phyloP scores from a whole-genome alignment of 2,797 vertebrate genomes.

The Mareca penelope region DNA sequence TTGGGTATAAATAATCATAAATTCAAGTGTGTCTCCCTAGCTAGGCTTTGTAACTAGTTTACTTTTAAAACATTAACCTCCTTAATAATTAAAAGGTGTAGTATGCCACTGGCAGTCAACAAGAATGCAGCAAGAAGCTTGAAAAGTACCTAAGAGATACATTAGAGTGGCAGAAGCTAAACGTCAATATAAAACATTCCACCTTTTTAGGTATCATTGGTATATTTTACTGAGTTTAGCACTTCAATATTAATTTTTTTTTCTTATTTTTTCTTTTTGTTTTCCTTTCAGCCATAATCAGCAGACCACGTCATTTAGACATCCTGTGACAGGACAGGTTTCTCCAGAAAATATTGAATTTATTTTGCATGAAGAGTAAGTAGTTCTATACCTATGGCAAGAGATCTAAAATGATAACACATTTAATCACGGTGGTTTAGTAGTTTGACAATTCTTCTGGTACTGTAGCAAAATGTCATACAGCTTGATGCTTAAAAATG shows the following conservation, averaged over 20 bases:
- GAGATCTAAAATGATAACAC: not conserved
- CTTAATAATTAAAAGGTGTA: constrained; percentile 43
- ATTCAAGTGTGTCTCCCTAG: not conserved
- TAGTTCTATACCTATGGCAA: constrained; percentile 39
- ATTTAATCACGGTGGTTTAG: not conserved
- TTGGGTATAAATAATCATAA: not conserved
- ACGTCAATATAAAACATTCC: not conserved
- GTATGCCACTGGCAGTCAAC: constrained; percentile 29
- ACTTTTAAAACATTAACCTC: constrained; percentile 64
- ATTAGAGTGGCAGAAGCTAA: not conserved
- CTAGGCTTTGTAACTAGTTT: constrained; percentile 47
- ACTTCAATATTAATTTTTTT: constrained; percentile 34
- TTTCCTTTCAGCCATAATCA: constrained; percentile 90
- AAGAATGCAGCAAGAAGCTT: constrained; percentile 30
- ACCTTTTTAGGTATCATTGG: not conserved
- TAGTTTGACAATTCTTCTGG: not conserved
- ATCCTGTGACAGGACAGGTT: constrained; percentile 95
- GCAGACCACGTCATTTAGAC: constrained; percentile 91
- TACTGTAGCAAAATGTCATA: not conserved
- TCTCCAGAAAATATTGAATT: constrained; percentile 97
- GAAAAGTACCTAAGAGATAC: not conserved
- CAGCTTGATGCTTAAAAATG: not conserved
- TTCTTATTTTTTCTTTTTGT: not conserved
- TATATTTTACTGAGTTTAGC: not conserved
- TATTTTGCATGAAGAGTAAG: constrained; percentile 94